Evolutionary conservation across 2,113 vertebrate genomes (phyloP).

Genomic region (Donacobius atricapilla): DNA sequence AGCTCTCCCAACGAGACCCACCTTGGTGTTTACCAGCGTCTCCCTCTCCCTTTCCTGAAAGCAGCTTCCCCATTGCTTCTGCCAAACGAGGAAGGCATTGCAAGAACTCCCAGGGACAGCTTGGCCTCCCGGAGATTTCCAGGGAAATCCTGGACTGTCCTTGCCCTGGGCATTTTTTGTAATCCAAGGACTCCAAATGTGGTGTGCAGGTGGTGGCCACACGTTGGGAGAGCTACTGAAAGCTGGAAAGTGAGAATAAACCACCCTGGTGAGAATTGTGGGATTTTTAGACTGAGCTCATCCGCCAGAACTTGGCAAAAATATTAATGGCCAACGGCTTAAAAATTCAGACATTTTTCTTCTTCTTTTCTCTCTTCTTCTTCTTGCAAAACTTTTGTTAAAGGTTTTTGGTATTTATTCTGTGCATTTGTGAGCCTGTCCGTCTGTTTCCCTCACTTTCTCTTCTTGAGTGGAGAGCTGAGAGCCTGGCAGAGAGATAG

Average conservation of each 20-base stretch:
- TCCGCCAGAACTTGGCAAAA: slow-evolving; percentile 58
- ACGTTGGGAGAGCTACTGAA: background rate
- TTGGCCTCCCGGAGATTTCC: background rate
- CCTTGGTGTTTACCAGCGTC: background rate
- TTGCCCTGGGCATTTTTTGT: background rate
- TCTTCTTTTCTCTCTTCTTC: background rate
- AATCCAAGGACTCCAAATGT: slow-evolving; percentile 26
- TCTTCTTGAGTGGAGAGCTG: background rate
- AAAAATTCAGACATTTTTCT: background rate
- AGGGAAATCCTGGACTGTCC: background rate
- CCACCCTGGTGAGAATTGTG: background rate
- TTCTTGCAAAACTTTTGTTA: background rate
- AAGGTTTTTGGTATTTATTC: background rate
- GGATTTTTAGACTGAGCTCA: background rate
- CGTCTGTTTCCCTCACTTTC: background rate
- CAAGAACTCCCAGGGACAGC: background rate
- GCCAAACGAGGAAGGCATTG: background rate
- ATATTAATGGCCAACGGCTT: slow-evolving; percentile 45
- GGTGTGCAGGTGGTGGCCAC: background rate
- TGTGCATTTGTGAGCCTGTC: background rate
- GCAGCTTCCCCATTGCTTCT: background rate
- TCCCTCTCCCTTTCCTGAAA: background rate
- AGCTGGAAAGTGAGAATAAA: background rate
- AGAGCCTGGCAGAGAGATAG: slow-evolving; percentile 56
- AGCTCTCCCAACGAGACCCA: background rate